These are phyloP conservation scores for Drosophila heteroneura DNA, from an alignment of 2,888 invertebrate species.

Conservation along the genomic window DNA sequence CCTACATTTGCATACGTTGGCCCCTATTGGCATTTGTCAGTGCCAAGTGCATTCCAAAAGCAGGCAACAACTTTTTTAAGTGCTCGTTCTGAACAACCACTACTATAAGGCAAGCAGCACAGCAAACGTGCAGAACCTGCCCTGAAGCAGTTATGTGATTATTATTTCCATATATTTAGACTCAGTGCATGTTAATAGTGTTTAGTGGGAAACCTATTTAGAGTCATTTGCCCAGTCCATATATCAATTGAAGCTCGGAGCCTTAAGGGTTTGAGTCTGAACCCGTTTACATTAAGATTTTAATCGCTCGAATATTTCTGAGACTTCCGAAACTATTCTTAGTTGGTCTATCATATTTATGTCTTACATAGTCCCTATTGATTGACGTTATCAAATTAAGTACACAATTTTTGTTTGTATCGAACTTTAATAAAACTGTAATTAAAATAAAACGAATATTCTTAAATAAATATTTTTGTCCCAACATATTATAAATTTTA, in stretches of 20 bases:
- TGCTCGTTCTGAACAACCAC: slow-evolving; percentile 41
- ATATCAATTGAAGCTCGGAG: background rate
- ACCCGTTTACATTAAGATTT: background rate
- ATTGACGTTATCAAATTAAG: background rate
- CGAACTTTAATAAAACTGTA: background rate
- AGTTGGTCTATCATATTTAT: background rate
- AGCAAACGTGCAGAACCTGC: slow-evolving; percentile 8
- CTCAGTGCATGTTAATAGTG: slow-evolving; percentile 14
- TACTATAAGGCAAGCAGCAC: slow-evolving; percentile 7
- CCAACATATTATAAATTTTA: background rate
- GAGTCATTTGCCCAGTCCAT: background rate
- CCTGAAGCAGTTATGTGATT: slow-evolving; percentile 22
- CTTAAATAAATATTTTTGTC: background rate
- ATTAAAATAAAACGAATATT: background rate
- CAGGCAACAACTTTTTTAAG: slow-evolving; percentile 58
- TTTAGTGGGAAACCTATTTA: background rate
- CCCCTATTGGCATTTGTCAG: slow-evolving; percentile 59
- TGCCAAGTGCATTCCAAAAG: slow-evolving; percentile 47
- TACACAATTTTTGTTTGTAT: background rate
- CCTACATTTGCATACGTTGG: slow-evolving; percentile 69
- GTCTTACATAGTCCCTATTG: background rate
- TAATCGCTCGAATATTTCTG: background rate
- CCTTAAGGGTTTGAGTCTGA: background rate
- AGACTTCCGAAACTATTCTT: background rate
- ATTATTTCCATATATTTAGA: slow-evolving; percentile 11